Base-by-base conservation (phyloP, 2,113 vertebrate species). In the Paradoxurus hermaphroditus region DNA sequence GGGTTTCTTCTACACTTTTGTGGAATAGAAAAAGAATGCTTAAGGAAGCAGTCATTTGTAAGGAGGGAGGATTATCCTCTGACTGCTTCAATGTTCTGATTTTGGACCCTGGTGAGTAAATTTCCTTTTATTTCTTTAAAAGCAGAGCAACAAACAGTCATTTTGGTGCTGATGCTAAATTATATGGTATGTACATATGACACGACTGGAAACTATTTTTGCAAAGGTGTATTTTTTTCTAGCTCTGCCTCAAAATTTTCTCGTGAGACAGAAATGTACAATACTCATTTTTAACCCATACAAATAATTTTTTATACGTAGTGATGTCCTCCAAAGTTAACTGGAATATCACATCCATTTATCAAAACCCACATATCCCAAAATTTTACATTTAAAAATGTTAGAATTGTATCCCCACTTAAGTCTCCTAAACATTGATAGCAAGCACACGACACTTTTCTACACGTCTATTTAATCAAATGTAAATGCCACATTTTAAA, bases 101-200 rank as follows among this genome's bases (percentile, higher is more conserved):
- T 86, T 36, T 97, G 93, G 62, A 77, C 62, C 39, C 19, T 87
- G 39, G 41, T 77, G 41, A 94, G 21, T 90, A 90, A 94, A 13
- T 84, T 91, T 97, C 75, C 87, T 85, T 94, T 95, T 86, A 85
- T 56, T 86, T 96, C 91, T 96, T 75, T 84, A 92, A 97, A 96
- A 96, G 77, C 44, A 85, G 18, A 23, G 53, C 88, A 97, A 88
- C 56, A 59, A 92, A 97, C 84, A 79, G 21, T 34, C 36, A 89
- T 87, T 90, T 82, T 78, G 27, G 39, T 44, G 27, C 46, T 88
- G 86, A 91, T 1, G 7, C 16, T 89, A 59, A 97, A 97, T 84
- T 72, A 91, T 25, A 83, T 39, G 19, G 59, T 31, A 86, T 39
- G 59, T 91, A 81, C 19, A 29, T 41, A n/a, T 6, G 31, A 79